Conservation (phyloP, 2,113 vertebrate species). For the Protobothrops flavoviridis region DNA sequence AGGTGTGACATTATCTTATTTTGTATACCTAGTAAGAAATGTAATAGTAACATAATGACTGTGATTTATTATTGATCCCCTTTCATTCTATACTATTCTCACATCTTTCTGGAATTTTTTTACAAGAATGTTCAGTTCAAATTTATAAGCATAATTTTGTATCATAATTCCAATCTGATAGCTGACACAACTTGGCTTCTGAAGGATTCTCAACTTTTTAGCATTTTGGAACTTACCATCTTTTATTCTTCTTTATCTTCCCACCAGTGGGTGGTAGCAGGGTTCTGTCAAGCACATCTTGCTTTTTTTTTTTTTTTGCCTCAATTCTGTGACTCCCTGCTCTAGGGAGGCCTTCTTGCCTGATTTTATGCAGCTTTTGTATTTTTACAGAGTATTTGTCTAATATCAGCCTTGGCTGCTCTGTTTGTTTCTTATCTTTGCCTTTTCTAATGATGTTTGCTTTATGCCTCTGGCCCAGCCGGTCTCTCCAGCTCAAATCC, state of each 20-base stretch:
- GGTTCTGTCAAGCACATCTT: background rate
- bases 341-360: background rate
- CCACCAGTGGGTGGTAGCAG: background rate
- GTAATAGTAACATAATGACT: background rate
- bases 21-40: background rate
- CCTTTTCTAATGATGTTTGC: conserved; percentile 68
- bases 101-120: background rate
- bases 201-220: background rate
- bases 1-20: background rate
- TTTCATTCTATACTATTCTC: background rate
- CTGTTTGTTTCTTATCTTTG: conserved; percentile 69
- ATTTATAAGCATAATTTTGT: background rate
- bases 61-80: background rate
- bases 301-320: background rate
- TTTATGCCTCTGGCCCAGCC: conserved; percentile 18
- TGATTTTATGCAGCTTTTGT: conserved; percentile 39
- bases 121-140: background rate
- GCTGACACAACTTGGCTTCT: background rate
- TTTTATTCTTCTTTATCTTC: background rate
- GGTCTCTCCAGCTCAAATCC: background rate
- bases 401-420: conserved; percentile 58
- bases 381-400: conserved; percentile 49
- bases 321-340: rapidly evolving
- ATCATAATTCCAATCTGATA: background rate
- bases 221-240: background rate